These are phyloP conservation scores for Condylura cristata DNA, from an alignment of 2,113 vertebrate species.

Conservation along the genomic window DNA sequence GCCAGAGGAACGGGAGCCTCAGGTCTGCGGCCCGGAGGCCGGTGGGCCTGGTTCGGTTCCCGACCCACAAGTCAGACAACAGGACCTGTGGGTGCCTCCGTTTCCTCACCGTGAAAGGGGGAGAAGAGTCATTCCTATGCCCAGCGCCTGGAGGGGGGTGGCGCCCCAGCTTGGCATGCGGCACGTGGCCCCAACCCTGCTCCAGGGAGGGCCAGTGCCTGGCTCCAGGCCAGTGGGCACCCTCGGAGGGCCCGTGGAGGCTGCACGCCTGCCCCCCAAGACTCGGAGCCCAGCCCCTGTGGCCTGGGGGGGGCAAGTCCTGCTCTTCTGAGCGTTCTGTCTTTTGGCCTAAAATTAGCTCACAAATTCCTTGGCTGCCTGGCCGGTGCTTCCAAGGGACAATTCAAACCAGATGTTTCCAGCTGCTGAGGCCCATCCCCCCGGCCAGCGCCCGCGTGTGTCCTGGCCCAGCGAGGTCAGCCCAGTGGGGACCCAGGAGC, in stretches of 20 bases:
- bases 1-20: no score
- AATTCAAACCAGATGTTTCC: conserved; percentile 80
- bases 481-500: not conserved
- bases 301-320: conserved; percentile 44
- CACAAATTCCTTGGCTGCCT: conserved; percentile 73
- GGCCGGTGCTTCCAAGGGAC: conserved; percentile 50
- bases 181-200: not conserved
- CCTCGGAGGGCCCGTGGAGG: rapidly evolving
- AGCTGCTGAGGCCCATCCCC: conserved; percentile 64
- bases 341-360: conserved; percentile 79
- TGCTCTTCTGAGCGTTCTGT: conserved; percentile 27
- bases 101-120: not conserved
- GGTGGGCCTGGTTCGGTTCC: not conserved
- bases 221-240: rapidly evolving
- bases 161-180: not conserved
- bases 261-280: not conserved
- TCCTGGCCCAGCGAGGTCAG: not conserved
- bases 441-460: not conserved
- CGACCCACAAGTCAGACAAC: rapidly evolving
- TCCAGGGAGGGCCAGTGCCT: not conserved
- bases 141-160: rapidly evolving
- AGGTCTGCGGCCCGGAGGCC: not conserved
- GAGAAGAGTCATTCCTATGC: no score
- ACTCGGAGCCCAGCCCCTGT: not conserved
- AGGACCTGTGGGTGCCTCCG: not conserved